Base-by-base conservation (phyloP, 2,888 invertebrate species). In the Periphyllus acericola region DNA sequence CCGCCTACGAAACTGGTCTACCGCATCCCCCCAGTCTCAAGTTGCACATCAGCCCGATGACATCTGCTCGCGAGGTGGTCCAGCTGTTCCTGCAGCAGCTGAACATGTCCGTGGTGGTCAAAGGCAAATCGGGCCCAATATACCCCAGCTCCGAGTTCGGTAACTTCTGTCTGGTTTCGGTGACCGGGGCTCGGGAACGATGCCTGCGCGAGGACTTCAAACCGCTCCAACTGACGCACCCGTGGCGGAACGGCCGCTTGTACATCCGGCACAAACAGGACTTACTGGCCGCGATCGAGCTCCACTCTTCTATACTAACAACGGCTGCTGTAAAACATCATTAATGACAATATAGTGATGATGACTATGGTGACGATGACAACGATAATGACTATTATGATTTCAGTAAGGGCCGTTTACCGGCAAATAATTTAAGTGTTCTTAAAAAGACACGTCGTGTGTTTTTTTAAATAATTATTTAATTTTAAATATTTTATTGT, bases 41-140 rank as follows among this genome's bases (percentile, higher is more conserved):
- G 91, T 93, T 99, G 5, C 98, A 98, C 92, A 97, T 99, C 0
- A 98, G 97, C 0, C 95, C 96, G 0, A 94, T 96, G 90, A 99
- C 99, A 0, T 97, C 98, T 0, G 97, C 98, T 0, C 94, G 97
- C 29, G 99, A 99, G 92, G 98, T 99, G 85, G 97, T 99, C 89
- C 96, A 98, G 92, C 93, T 99, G 89, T 98, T 99, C 36, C 97
- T 99, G 85, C 96, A 97, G 91, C 98, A 99, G 92, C 93, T 99
- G 75, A 98, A 98, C 91, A 96, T 97, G 95, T 97, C 97, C 25
- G 96, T 96, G 84, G 94, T 96, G 32, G 92, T 97, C 34, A 97
- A 97, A 92, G 95, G 96, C 78, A 96, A 96, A 91, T 94, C 95
- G 74, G 96, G 96, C 0, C 98, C 98, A 0, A 95, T 97, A 74